Percentiles rank a stretch among this genome's conserved stretches.
phyloP scores from a whole-genome alignment of 1,140 invertebrate species.

The Drusus annulatus region DNA sequence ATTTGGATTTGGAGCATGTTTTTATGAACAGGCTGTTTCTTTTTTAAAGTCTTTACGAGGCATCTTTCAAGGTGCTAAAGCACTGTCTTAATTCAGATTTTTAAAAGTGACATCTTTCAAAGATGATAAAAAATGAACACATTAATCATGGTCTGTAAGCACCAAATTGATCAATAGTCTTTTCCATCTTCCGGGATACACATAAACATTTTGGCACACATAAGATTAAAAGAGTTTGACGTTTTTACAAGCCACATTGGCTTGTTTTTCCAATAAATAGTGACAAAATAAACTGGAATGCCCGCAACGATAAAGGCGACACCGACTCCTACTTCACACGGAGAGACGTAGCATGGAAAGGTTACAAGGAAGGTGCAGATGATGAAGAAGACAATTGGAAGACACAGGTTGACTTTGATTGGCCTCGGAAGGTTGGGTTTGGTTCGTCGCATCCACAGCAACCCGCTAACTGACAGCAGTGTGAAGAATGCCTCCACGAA shows the following conservation, averaged over 20 bases:
- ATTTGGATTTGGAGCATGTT: neutral
- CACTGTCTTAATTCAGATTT: no score
- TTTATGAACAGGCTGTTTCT: neutral
- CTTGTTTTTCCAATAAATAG: conserved; percentile 88
- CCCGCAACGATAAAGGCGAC: conserved; percentile 83
- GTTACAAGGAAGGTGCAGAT: conserved; percentile 90
- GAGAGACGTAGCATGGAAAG: conserved; percentile 82
- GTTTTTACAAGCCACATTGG: conserved; percentile 71
- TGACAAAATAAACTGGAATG: conserved; percentile 91
- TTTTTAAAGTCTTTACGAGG: neutral
- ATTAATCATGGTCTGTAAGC: conserved; percentile 1
- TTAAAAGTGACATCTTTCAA: no score
- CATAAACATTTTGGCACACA: conserved; percentile 83
- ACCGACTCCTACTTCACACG: conserved; percentile 88
- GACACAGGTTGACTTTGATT: conserved; percentile 81
- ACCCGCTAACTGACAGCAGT: conserved; percentile 87
- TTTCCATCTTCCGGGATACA: conserved; percentile 78
- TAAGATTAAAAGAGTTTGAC: conserved; percentile 76
- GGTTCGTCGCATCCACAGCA: conserved; percentile 89
- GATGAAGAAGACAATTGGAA: conserved; percentile 89
- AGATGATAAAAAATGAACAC: conserved; percentile 23
- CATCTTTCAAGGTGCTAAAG: no score
- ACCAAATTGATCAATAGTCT: conserved; percentile 41
- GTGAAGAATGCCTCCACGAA: conserved; percentile 96
- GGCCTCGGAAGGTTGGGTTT: conserved; percentile 82